These are phyloP conservation scores for Syrista parreyssii DNA, from an alignment of 2,888 invertebrate species.

Conservation along the genomic window DNA sequence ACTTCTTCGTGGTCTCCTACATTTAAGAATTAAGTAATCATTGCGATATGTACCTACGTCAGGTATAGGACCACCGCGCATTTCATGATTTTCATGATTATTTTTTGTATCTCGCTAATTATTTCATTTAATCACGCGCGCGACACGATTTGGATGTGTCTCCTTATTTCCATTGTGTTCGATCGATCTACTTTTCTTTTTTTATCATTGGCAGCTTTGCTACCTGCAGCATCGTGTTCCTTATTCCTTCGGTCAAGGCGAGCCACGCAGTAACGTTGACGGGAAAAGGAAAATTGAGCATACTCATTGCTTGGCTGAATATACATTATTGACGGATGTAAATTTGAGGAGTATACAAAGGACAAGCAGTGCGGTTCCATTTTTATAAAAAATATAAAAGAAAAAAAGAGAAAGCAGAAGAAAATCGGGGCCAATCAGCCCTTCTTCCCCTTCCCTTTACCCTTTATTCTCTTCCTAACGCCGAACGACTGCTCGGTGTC, in stretches of 20 bases:
- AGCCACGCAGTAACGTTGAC: neutral
- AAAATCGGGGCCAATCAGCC: constrained; percentile 28
- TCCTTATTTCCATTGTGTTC: neutral
- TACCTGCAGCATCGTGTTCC: neutral
- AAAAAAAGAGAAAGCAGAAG: neutral
- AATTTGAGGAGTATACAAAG: neutral
- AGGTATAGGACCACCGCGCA: neutral
- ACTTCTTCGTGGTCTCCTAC: neutral
- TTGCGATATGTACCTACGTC: neutral
- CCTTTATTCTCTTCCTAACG: constrained; percentile 81
- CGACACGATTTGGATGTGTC: neutral
- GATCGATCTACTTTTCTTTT: neutral
- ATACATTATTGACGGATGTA: neutral
- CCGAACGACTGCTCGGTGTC: constrained; percentile 86
- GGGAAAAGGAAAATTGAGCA: neutral
- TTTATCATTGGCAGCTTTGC: neutral
- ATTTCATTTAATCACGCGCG: neutral
- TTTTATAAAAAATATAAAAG: neutral
- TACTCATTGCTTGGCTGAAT: neutral
- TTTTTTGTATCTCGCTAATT: neutral
- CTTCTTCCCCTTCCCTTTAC: constrained; percentile 63
- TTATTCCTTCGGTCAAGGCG: neutral
- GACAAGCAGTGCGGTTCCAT: neutral
- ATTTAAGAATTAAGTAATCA: neutral
- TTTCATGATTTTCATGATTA: neutral